phyloP scores from a whole-genome alignment of 53 echinoderm and acorn worm genomes.

The Mesocentrotus franciscanus region DNA sequence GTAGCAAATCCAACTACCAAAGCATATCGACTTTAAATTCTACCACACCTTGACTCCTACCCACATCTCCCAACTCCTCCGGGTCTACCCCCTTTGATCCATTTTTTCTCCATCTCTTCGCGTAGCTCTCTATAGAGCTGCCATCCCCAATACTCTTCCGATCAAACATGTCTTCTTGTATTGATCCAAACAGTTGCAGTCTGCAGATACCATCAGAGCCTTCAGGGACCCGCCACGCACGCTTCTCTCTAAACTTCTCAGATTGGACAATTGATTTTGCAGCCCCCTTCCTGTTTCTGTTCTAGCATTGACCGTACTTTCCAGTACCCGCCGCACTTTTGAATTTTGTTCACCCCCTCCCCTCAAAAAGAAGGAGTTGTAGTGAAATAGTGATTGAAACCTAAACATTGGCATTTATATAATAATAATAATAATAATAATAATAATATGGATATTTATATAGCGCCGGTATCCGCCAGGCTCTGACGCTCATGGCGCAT shows the following conservation, averaged over 20 bases:
- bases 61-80: background rate
- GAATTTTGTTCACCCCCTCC: background rate
- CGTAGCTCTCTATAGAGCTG: background rate
- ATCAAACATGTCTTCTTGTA: background rate
- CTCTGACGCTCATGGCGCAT: too few species aligned
- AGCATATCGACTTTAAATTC: too few species aligned
- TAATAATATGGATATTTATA: too few species aligned
- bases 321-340: background rate
- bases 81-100: background rate
- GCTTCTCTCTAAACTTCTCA: background rate
- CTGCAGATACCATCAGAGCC: background rate
- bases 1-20: too few species aligned
- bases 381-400: background rate
- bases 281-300: background rate
- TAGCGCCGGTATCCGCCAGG: too few species aligned
- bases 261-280: constrained; percentile 2
- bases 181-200: background rate
- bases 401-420: too few species aligned
- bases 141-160: background rate
- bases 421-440: too few species aligned
- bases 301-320: constrained; percentile 19
- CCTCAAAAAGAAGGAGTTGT: background rate
- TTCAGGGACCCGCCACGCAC: background rate
- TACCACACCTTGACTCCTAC: too few species aligned
- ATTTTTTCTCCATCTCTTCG: background rate